Evolutionary conservation across 2,888 invertebrate genomes (phyloP), one percentile per base, ranked within the genome.

Genomic region (Reticulitermes lucifugus): DNA sequence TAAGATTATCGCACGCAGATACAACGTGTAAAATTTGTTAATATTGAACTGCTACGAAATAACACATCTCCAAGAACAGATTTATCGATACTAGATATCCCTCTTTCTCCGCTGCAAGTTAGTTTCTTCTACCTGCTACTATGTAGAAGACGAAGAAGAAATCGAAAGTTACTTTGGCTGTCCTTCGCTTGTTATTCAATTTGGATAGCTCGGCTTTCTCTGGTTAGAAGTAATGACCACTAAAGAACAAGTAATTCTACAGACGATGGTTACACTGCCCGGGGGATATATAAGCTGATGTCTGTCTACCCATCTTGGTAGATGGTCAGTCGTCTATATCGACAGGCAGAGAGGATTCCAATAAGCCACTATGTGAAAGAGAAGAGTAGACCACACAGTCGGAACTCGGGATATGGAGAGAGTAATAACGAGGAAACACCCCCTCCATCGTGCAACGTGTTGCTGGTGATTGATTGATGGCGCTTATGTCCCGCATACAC

Each of bases 401-500:
- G 46, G 41, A 77, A 77, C 75, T 41, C n/a, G 46, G 41, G 77
- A 25, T 46, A 79, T 21, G 18, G 79, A 77, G 77, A 79, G 51
- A 77, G n/a, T 79, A 55, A 51, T 18, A 51, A 55, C 55, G 79
- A 51, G 79, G n/a, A 51, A 79, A 29, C 25, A 4, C 46, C 18
- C 51, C 81, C n/a, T n/a, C 43, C n/a, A 65, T n/a, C 41, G 10
- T 46, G 65, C 65, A 65, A 81, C 70, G 70, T 81, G 81, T 81
- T 81, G 81, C 81, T 81, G 70, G 70, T 43, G 81, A 81, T 81
- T 81, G 81, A 81, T 81, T 81, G 81, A 81, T 81, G 81, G 55
- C 70, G n/a, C 70, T 41, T 46, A 65, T 65, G 65, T 14, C n/a
- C 14, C 25, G 25, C n/a, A 55, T 55, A 55, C 55, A 55, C 55